phyloP scores from a whole-genome alignment of 2,888 invertebrate genomes.

The Macrophya annulata region DNA sequence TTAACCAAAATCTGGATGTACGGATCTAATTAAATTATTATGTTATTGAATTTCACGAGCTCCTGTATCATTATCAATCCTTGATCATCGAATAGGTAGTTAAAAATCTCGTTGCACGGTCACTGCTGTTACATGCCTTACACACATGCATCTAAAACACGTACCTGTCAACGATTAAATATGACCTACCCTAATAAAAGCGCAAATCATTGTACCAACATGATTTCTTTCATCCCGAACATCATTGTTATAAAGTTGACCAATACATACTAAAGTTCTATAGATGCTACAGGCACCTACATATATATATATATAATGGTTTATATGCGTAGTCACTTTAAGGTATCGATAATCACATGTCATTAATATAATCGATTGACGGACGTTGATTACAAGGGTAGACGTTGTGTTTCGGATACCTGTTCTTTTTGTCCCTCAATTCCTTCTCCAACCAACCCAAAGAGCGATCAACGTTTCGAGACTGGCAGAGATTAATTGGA shows the following conservation, averaged over 20 bases:
- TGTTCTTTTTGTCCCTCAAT: conserved; percentile 21
- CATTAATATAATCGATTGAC: conserved; percentile 56
- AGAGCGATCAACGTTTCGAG: neutral
- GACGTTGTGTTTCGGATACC: conserved; percentile 29
- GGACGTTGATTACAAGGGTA: conserved; percentile 53
- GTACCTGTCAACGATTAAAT: conserved; percentile 53
- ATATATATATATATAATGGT: conserved; percentile 60
- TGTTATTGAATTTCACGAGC: conserved; percentile 6
- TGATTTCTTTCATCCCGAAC: conserved; percentile 51
- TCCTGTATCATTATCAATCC: conserved; percentile 3
- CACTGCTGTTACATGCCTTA: neutral
- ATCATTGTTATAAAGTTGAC: conserved; percentile 58
- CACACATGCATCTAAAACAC: conserved; percentile 37
- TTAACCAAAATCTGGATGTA: conserved; percentile 17
- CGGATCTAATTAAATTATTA: conserved; percentile 46
- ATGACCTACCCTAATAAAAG: conserved; percentile 65
- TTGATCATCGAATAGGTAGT: neutral
- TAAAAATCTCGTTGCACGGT: neutral
- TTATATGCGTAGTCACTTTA: conserved; percentile 45
- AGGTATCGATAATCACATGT: conserved; percentile 57
- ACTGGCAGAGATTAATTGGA: conserved; percentile 36
- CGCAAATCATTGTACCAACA: conserved; percentile 63
- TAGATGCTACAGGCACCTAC: conserved; percentile 54
- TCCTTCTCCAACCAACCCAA: conserved; percentile 2
- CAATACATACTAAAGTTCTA: conserved; percentile 14